A percentile compares a stretch with the other conserved stretches of the same genome.
Conservation (phyloP, 2,113 vertebrate species). For the Okapia johnstoni region DNA sequence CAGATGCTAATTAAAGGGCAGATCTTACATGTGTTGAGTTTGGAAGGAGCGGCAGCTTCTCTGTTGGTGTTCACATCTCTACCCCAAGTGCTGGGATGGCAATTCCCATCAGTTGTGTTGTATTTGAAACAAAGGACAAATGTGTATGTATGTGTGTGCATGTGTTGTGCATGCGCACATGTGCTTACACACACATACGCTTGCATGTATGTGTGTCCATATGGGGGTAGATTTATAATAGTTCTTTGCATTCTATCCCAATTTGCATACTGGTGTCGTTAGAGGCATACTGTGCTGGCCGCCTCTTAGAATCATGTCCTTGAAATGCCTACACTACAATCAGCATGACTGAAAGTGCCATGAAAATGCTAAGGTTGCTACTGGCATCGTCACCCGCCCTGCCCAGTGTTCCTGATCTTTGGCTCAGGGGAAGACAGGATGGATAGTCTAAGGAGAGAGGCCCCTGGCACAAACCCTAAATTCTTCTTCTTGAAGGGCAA, state of each 20-base stretch:
- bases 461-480: not conserved
- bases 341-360: not conserved
- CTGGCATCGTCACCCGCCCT: not conserved
- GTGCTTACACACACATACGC: not conserved
- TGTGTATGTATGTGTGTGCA: accelerated
- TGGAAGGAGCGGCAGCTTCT: not conserved
- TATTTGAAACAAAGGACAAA: not conserved
- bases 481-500: constrained; percentile 26
- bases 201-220: not conserved
- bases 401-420: not conserved
- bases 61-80: constrained; percentile 4
- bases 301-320: not conserved
- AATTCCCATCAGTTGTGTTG: constrained; percentile 10
- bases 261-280: not conserved
- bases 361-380: not conserved
- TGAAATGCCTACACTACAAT: constrained; percentile 15
- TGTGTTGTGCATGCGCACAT: no score
- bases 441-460: not conserved
- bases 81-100: not conserved
- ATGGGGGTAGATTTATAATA: not conserved
- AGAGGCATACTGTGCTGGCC: not conserved
- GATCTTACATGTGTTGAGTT: constrained; percentile 30
- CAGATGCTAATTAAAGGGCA: constrained; percentile 69
- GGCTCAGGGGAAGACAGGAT: not conserved
- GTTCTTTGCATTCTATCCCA: not conserved